Evolutionary conservation across 2,113 vertebrate genomes (phyloP).

Genomic region (Oceanites oceanicus): DNA sequence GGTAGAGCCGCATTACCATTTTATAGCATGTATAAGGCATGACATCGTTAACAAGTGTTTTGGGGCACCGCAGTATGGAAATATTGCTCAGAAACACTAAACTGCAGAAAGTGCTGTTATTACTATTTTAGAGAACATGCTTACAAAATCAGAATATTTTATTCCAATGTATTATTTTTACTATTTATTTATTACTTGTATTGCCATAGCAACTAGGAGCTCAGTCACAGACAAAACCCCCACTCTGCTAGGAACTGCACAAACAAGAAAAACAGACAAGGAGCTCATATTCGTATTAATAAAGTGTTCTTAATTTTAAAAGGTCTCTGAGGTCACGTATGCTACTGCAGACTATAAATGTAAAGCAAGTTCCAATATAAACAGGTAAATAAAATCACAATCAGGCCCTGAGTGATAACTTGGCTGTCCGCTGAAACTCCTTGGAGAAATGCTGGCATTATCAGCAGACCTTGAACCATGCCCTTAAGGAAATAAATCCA

Average conservation of each 20-base stretch:
- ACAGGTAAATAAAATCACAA: neutral
- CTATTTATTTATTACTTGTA: conserved; percentile 57
- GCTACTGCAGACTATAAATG: neutral
- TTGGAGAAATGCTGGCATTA: neutral
- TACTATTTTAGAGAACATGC: neutral
- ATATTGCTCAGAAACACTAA: neutral
- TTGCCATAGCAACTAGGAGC: conserved; percentile 48
- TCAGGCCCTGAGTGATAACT: neutral
- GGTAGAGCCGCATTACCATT: neutral
- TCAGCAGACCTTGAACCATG: neutral
- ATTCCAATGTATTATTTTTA: conserved; percentile 23
- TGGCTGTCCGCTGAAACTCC: neutral
- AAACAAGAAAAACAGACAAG: neutral
- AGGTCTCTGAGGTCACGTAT: neutral
- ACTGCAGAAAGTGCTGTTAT: neutral
- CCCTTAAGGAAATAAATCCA: neutral
- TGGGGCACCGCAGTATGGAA: neutral
- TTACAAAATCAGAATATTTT: conserved; percentile 8
- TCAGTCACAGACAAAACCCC: neutral
- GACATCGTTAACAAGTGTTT: neutral
- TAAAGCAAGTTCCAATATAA: neutral
- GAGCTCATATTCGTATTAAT: neutral
- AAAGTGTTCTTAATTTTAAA: conserved; percentile 30
- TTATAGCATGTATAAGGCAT: accelerated
- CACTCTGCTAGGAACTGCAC: neutral